Evolutionary conservation across 2,888 invertebrate genomes (phyloP), one percentile per base, ranked within the genome.

Genomic region (Drosophila gaucha): DNA sequence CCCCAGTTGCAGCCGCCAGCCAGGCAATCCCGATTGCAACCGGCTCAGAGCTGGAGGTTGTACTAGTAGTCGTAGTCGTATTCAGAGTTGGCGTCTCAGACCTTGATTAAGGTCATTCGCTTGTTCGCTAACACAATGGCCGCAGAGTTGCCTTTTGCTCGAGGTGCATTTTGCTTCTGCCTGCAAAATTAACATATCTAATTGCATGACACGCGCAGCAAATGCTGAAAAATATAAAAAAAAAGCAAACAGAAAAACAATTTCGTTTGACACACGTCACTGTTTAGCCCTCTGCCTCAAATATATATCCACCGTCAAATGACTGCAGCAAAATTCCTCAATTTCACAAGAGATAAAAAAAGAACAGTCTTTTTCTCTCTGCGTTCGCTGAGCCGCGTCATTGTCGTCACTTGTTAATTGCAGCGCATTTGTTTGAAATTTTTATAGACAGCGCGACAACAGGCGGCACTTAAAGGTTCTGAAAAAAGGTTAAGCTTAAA

Each of bases 51-150:
- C 20, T 26, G 26, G 18, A 30, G 20, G 49, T 14, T 58, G 28
- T 28, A 47, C 39, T 18, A 16, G 6, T 26, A 50, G 49, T 36
- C 39, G 16, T 1, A 50, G 47, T 20, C n/a, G 10, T 22, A 51
- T 52, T 28, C 43, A 12, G 41, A 30, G 64, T 46, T 82, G 59
- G 73, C 74, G 78, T 72, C 78, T 72, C 67, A 88, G 89, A 86
- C 90, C 90, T 90, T 90, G 90, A 90, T 89, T 89, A 84, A 90
- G 90, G 90, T 90, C 90, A 90, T 90, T 90, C 89, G 88, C 90
- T 88, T 86, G 60, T 67, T 49, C 57, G 63, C 62, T 64, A 58
- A 71, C 66, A 68, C 74, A 70, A 74, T 67, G 74, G 65, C 46
- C 58, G 67, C 67, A 54, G 33, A 2, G 12, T 60, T 57, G 62